Percentiles rank a stretch among this genome's conserved stretches.
phyloP scores from a whole-genome alignment of 2,113 vertebrate species.

The Lonchura striata region DNA sequence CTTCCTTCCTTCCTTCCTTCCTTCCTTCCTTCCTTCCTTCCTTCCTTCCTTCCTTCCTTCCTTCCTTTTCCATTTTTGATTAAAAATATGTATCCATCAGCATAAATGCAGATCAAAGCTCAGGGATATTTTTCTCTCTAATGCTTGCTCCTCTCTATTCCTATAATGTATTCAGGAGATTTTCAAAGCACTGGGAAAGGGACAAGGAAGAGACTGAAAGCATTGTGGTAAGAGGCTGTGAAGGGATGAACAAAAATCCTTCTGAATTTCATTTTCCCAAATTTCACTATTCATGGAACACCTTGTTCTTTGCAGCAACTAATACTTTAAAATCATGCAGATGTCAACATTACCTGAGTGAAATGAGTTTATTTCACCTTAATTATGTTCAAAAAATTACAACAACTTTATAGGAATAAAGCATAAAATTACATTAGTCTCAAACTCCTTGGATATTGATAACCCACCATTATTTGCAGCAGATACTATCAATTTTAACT shows the following conservation, averaged over 20 bases:
- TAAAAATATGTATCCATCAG: not conserved
- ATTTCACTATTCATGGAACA: not conserved
- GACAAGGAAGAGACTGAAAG: not conserved
- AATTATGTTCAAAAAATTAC: not conserved
- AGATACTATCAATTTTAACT: not conserved
- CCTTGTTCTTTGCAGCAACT: not conserved
- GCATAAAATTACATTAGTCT: not conserved
- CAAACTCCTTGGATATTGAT: not conserved
- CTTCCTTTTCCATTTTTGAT: no score
- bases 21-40: no score
- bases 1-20: not conserved
- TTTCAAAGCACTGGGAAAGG: not conserved
- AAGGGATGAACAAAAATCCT: not conserved
- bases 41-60: no score
- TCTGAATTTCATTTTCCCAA: not conserved
- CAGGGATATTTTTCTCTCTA: accelerated
- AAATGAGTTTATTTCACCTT: not conserved
- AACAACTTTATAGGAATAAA: not conserved
- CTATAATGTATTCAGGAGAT: not conserved
- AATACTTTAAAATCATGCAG: not conserved
- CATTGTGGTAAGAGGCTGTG: not conserved
- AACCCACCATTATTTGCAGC: not conserved
- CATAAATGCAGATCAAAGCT: not conserved
- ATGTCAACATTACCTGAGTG: not conserved
- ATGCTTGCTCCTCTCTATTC: not conserved